phyloP scores from a whole-genome alignment of 2,888 invertebrate species.

The Calliphora vomitoria region DNA sequence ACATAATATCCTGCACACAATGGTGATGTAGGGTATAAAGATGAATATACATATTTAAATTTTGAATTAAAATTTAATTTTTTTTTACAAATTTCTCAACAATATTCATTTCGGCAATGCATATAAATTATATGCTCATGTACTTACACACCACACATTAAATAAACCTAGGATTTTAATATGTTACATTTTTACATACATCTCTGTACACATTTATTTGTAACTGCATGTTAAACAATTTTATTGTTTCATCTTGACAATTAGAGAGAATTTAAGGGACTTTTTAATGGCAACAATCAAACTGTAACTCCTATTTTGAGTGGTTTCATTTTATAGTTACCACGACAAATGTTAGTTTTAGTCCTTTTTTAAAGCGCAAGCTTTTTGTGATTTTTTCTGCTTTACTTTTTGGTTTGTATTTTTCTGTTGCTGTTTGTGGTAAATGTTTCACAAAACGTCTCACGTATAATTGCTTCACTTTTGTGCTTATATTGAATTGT shows the following conservation, averaged over 20 bases:
- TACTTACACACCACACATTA: no score
- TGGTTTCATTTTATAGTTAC: constrained; percentile 26
- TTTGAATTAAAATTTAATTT: no score
- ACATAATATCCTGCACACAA: no score
- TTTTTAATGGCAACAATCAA: constrained; percentile 24
- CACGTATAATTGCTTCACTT: constrained; percentile 73
- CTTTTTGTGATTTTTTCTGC: neutral
- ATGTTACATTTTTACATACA: neutral
- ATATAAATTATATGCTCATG: no score
- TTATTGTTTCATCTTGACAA: constrained; percentile 8
- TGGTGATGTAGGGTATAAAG: no score
- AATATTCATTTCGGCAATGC: no score
- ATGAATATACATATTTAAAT: no score
- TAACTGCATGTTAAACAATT: neutral
- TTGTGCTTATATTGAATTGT: constrained; percentile 72
- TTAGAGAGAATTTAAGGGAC: constrained; percentile 2
- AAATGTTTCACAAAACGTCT: constrained; percentile 56
- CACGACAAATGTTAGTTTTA: constrained; percentile 43
- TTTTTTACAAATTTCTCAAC: no score
- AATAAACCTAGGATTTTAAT: no score
- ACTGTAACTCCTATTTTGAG: neutral
- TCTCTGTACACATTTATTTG: neutral
- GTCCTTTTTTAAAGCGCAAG: neutral
- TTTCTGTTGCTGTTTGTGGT: constrained; percentile 26
- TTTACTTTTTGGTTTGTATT: neutral